Percentiles rank a stretch among this genome's conserved stretches.
phyloP scores from a whole-genome alignment of 2,797 vertebrate species.

The Alcedo atthis region DNA sequence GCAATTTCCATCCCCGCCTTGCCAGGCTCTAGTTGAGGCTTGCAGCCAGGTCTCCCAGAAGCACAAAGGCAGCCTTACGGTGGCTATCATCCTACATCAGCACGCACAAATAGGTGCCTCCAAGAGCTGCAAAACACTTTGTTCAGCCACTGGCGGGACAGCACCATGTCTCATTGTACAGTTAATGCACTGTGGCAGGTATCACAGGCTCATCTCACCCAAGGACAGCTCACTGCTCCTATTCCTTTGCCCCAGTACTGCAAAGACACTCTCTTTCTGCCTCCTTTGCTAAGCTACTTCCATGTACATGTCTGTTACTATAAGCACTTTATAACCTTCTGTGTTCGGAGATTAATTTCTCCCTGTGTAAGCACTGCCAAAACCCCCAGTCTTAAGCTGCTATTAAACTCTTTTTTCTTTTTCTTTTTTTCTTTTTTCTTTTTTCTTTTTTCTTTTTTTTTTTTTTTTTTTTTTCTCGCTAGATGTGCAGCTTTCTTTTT shows the following conservation, averaged over 20 bases:
- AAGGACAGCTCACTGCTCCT: background rate
- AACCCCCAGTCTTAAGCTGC: slow-evolving; percentile 9
- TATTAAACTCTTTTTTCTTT: background rate
- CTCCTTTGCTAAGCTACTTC: background rate
- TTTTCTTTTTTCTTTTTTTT: background rate
- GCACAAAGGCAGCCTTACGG: fast-evolving
- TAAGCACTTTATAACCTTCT: slow-evolving; percentile 47
- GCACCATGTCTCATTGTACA: fast-evolving
- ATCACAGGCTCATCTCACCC: background rate
- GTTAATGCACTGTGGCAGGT: background rate
- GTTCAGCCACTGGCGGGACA: background rate
- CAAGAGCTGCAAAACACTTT: fast-evolving
- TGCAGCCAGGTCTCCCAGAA: background rate
- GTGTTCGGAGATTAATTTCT: slow-evolving; percentile 46
- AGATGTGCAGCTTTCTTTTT: background rate
- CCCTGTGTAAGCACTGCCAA: background rate
- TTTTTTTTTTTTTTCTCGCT: background rate
- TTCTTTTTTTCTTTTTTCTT: background rate
- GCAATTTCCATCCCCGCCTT: background rate
- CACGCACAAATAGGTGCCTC: fast-evolving
- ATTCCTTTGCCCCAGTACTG: background rate
- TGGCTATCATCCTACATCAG: fast-evolving
- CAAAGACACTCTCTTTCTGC: background rate
- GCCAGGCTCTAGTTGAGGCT: background rate
- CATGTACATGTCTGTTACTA: background rate